A percentile compares a stretch with the other conserved stretches of the same genome.
phyloP scores from a whole-genome alignment of 1,140 invertebrate species.

The Brachionus rotundiformis region DNA sequence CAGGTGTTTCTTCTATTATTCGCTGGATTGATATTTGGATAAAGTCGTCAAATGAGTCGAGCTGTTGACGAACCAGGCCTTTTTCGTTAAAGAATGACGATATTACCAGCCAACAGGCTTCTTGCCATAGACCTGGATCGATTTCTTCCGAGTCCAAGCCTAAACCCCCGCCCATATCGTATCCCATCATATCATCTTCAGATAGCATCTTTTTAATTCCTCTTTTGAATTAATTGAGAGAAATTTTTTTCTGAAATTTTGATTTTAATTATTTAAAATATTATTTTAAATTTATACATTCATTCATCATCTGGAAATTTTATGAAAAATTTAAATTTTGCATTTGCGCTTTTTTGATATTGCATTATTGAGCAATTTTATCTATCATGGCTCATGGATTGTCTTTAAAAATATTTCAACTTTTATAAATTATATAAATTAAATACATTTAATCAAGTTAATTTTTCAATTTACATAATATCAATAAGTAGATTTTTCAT shows the following conservation, averaged over 20 bases:
- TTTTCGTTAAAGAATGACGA: conserved; percentile 99
- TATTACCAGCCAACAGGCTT: conserved; percentile 99
- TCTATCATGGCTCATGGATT: too few species aligned
- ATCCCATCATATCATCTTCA: conserved; percentile 46
- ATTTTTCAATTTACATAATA: too few species aligned
- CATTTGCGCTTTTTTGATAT: not conserved
- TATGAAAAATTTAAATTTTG: not conserved
- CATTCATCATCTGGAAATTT: not conserved
- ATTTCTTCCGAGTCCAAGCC: conserved; percentile 70
- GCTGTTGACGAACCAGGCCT: conserved; percentile 93
- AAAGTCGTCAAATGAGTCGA: conserved; percentile 99
- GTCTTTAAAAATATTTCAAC: too few species aligned
- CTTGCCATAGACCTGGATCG: conserved; percentile 92
- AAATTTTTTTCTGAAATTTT: not conserved
- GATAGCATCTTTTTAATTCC: conserved; percentile 30
- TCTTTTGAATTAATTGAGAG: not conserved
- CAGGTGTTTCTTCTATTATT: conserved; percentile 96
- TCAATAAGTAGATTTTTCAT: too few species aligned
- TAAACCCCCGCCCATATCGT: conserved; percentile 1
- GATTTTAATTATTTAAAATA: not conserved
- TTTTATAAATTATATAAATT: too few species aligned
- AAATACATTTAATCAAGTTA: too few species aligned
- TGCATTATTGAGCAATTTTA: not conserved
- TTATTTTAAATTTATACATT: not conserved
- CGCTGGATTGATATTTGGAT: conserved; percentile 99